phyloP scores from a whole-genome alignment of 2,797 vertebrate genomes.

The Hypotaenidia okinawae region DNA sequence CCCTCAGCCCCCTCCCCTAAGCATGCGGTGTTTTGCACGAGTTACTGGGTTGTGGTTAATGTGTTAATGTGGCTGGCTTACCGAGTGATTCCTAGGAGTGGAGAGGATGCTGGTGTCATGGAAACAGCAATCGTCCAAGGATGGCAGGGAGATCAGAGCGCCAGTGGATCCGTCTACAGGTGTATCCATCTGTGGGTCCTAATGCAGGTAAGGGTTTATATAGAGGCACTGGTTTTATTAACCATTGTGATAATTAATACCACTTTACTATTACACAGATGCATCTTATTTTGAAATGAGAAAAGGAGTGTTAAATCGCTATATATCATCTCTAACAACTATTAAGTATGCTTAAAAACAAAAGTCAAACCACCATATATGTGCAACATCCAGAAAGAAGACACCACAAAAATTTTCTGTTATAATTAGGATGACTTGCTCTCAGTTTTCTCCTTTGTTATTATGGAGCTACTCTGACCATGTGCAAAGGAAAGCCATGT shows the following conservation, averaged over 20 bases:
- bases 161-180: not conserved
- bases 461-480: not conserved
- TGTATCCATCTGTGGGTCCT: not conserved
- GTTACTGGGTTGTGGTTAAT: not conserved
- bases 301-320: not conserved
- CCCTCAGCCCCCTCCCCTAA: not conserved
- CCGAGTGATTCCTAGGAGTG: not conserved
- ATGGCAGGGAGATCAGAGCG: not conserved
- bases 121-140: slow-evolving; percentile 23
- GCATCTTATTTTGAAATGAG: slow-evolving; percentile 37
- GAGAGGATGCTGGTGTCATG: not conserved
- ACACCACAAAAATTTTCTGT: not conserved
- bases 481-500: not conserved
- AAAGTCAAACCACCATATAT: not conserved
- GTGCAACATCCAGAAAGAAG: not conserved
- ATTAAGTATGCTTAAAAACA: not conserved
- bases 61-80: not conserved
- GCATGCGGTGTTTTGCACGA: not conserved
- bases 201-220: not conserved
- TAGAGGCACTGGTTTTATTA: slow-evolving; percentile 30
- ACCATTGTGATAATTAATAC: not conserved
- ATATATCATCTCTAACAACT: not conserved
- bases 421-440: not conserved
- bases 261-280: not conserved
- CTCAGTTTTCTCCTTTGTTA: not conserved